Percentiles rank a stretch among this genome's conserved stretches.
Conservation (phyloP, 2,888 invertebrate genomes). For the Xanthorhoe designata region DNA sequence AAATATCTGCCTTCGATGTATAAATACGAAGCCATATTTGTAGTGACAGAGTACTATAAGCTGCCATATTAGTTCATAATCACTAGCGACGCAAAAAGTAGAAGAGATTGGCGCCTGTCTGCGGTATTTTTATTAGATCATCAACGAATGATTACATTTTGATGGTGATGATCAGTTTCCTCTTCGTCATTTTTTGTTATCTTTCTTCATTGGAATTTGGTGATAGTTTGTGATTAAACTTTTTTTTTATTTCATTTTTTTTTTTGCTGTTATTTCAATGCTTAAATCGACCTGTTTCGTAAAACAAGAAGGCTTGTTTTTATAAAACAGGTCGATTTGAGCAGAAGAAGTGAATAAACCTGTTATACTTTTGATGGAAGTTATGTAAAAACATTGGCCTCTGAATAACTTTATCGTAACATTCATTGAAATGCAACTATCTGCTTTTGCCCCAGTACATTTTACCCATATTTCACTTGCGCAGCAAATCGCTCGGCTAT, state of each 20-base stretch:
- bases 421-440: conserved; percentile 54
- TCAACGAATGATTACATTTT: conserved; percentile 8
- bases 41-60: not conserved
- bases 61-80: conserved; percentile 10
- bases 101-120: not conserved
- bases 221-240: not conserved
- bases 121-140: conserved; percentile 9
- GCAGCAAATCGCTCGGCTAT: conserved; percentile 58
- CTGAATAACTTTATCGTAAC: conserved; percentile 36
- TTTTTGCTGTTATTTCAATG: too few species aligned
- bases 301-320: too few species aligned
- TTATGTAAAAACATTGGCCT: conserved; percentile 20
- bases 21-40: not conserved
- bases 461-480: conserved; percentile 55
- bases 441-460: conserved; percentile 48
- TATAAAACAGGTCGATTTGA: too few species aligned
- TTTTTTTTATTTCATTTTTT: too few species aligned
- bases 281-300: not conserved
- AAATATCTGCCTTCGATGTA: not conserved
- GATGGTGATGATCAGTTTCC: conserved; percentile 7
- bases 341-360: not conserved
- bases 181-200: not conserved
- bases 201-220: not conserved
- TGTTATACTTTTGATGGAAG: not conserved
- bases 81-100: not conserved